A percentile compares a stretch with the other conserved stretches of the same genome.
These are phyloP conservation scores for Anoplophora glabripennis DNA, from an alignment of 1,140 invertebrate genomes.

Conservation along the genomic window DNA sequence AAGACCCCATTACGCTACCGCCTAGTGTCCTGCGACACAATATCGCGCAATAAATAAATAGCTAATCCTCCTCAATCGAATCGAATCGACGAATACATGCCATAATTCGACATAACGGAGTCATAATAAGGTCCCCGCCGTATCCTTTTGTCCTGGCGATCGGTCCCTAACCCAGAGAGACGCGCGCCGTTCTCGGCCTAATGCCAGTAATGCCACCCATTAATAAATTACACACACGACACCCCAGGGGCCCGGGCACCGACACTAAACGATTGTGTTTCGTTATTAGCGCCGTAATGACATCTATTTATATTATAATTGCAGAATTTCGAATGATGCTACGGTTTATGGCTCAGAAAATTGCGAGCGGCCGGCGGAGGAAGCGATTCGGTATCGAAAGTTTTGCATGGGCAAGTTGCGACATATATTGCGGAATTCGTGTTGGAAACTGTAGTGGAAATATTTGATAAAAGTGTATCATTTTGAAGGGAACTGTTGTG, in stretches of 20 bases:
- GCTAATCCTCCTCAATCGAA: constrained; percentile 7
- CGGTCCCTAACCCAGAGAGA: constrained; percentile 36
- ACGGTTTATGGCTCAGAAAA: constrained; percentile 41
- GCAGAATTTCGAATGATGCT: constrained; percentile 44
- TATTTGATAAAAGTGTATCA: too few relatives aligned
- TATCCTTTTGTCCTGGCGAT: constrained; percentile 37
- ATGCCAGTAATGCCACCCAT: constrained; percentile 47
- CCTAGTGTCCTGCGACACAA: too few relatives aligned
- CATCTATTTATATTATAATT: constrained; percentile 50
- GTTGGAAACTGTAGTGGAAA: too few relatives aligned
- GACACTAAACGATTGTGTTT: constrained; percentile 46
- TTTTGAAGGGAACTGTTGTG: too few relatives aligned
- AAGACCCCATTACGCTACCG: too few relatives aligned
- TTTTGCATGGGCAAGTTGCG: too few relatives aligned
- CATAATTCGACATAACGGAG: constrained; percentile 17
- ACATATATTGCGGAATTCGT: too few relatives aligned
- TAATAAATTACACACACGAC: constrained; percentile 49
- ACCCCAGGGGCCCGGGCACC: constrained; percentile 41
- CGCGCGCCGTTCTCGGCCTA: constrained; percentile 35
- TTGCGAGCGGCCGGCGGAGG: background rate
- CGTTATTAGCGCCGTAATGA: constrained; percentile 48
- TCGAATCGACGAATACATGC: constrained; percentile 2
- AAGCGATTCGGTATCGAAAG: too few relatives aligned
- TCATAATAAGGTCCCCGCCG: constrained; percentile 29
- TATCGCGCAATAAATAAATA: constrained; percentile 2